A percentile compares a stretch with the other conserved stretches of the same genome.
Conservation (phyloP, 1,140 invertebrate species). For the Pectinophora gossypiella region DNA sequence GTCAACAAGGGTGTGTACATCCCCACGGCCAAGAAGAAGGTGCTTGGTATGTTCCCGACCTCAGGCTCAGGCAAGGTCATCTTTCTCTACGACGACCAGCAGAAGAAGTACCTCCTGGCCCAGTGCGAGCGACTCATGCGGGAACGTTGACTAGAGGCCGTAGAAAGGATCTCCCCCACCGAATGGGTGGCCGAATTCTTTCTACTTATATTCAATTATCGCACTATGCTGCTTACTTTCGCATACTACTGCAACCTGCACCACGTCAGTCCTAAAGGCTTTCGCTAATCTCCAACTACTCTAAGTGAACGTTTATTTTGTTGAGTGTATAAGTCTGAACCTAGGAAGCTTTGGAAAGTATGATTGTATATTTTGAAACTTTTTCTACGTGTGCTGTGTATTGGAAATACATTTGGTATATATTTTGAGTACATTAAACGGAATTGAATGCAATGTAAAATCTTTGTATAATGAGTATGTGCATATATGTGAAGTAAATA, state of each 20-base stretch:
- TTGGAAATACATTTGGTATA: no score
- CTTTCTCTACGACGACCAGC: slow-evolving; percentile 61
- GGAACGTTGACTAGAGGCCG: slow-evolving; percentile 61
- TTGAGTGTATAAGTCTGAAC: slow-evolving; percentile 6
- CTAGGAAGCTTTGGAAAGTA: slow-evolving; percentile 6
- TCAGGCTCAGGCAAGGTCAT: slow-evolving; percentile 62
- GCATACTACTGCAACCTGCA: slow-evolving; percentile 69
- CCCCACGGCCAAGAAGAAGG: slow-evolving; percentile 63
- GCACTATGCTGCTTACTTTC: slow-evolving; percentile 49
- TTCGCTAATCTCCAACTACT: slow-evolving; percentile 30
- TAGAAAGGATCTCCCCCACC: slow-evolving; percentile 50
- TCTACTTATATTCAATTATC: slow-evolving; percentile 59
- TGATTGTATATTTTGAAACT: slow-evolving; percentile 16
- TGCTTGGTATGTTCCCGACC: slow-evolving; percentile 61
- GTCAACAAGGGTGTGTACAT: slow-evolving; percentile 66
- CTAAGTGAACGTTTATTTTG: slow-evolving; percentile 12
- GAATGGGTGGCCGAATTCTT: slow-evolving; percentile 48
- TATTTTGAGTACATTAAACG: no score
- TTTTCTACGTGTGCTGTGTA: no score
- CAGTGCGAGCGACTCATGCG: slow-evolving; percentile 60
- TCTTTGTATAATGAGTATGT: no score
- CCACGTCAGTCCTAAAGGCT: slow-evolving; percentile 48
- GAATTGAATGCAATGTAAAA: no score
- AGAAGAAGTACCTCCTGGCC: slow-evolving; percentile 54
- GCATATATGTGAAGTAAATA: no score